Conservation (phyloP, 2,797 vertebrate genomes). For the Eospalax fontanierii region DNA sequence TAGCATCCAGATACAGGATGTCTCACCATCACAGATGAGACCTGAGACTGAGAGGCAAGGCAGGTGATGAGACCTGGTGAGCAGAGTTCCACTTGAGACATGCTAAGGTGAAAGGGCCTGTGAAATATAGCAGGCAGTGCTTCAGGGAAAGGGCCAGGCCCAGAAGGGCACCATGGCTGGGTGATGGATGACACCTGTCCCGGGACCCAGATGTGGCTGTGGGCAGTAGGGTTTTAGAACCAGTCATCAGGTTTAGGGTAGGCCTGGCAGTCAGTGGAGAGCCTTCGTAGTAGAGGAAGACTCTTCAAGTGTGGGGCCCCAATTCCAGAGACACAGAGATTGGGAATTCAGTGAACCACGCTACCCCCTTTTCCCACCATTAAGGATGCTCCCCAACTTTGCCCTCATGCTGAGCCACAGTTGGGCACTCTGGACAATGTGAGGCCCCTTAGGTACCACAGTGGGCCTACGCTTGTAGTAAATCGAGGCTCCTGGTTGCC, state of each 20-base stretch:
- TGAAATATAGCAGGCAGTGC: background rate
- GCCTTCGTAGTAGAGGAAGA: background rate
- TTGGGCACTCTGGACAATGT: background rate
- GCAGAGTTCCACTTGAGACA: background rate
- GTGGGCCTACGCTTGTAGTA: background rate
- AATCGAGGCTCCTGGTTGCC: background rate
- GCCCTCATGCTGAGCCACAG: background rate
- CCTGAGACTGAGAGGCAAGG: background rate
- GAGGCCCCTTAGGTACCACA: background rate
- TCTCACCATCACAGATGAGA: background rate
- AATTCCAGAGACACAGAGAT: background rate
- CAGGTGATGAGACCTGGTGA: background rate
- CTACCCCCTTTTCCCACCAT: fast-evolving
- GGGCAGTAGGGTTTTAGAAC: background rate
- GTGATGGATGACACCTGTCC: background rate
- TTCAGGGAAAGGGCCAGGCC: no score
- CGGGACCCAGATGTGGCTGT: background rate
- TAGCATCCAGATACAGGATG: no score
- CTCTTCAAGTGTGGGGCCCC: no score
- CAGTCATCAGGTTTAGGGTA: background rate
- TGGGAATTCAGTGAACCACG: background rate
- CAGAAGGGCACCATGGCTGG: background rate
- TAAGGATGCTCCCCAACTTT: background rate
- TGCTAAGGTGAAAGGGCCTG: background rate
- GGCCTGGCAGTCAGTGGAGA: background rate